Evolutionary conservation across 2,888 invertebrate species (phyloP), one percentile per base, ranked within the genome.

Genomic region (Heteromurus nitidus): DNA sequence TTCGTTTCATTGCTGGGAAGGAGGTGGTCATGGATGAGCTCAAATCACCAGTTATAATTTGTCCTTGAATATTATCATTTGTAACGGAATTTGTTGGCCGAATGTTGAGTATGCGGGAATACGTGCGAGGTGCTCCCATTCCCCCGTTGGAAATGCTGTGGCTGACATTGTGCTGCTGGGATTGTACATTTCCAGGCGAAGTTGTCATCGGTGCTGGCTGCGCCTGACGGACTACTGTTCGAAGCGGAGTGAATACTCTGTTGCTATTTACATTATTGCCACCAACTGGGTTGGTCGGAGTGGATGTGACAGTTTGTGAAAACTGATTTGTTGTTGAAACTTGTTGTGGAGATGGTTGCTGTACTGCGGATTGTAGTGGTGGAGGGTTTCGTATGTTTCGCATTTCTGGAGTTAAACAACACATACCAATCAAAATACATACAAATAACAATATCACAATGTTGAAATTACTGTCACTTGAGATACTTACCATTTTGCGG

Each of bases 1-100:
- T 75, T 58, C 67, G 36, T 53, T 75, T 75, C 75, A 75, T 67
- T 13, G 42, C 31, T 13, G 75, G 67, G 42, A 67, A 55, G 1
- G 67, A 2, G n/a, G 18, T 58, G 11, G 67, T 67, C 1, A 67
- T 67, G 1, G 75, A 20, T 7, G 75, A 75, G 30, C 67, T 44
- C 18, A 67, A 20, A 28, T 65, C 65, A 13, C 55, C 67, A 30
- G 13, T 58, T 11, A 67, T 67, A 7, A 67, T 13, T 67, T 67
- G 75, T 16, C 75, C 58, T 44, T 65, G 67, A 3, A 67, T 36
- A 47, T 42, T 22, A 18, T 20, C 30, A 0, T 7, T 30, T 2
- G 50, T 36, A 3, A 36, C 13, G n/a, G 47, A 9, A 50, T 24
- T 74, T 36, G 74, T 58, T 2, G 75, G 75, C 2, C 67, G 53